Evolutionary conservation across 1,140 invertebrate genomes (phyloP), one percentile per base, ranked within the genome.

Genomic region (Riptortus pedestris): DNA sequence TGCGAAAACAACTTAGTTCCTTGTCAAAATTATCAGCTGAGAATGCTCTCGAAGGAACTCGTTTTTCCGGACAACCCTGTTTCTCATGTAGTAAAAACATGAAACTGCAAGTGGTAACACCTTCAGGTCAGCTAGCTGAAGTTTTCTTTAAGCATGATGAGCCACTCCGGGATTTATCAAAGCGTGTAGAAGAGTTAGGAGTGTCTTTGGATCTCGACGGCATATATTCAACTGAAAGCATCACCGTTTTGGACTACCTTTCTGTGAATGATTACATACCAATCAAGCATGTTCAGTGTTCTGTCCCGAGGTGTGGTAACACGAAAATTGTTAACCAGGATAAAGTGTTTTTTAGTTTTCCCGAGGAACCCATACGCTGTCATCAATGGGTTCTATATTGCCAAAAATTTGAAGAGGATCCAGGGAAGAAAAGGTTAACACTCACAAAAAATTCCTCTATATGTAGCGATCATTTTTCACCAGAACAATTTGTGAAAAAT

Each of bases 381-480:
- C 68, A 69, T 45, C 68, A 69, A 58, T 69, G 68, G 68, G 68
- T 64, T 29, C 55, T 69, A 38, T 69, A 69, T 55, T 69, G 68
- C 24, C 66, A 67, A 24, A 45, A 65, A 14, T 48, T 69, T 2
- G 48, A 27, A 20, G 47, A 47, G 16, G 31, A 20, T 4, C 62
- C 63, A 33, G 66, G 65, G 16, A 65, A 64, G 29, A 59, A 67
- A n/a, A 45, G 66, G 18, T 9, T 67, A 2, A 52, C 27, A 14
- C 43, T 69, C 9, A 66, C 58, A 18, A n/a, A 52, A 5, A 38
- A 45, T n/a, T 67, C 68, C n/a, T 47, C 61, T 14, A 65, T 70
- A 24, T 70, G 69, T 52, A 52, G 58, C n/a, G 68, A 70, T 60
- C 69, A 70, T 66, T 70, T 70, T 60, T 14, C 57, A 31, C 57